Base-by-base conservation (phyloP, 2,888 invertebrate species). In the Apotomis turbidana region DNA sequence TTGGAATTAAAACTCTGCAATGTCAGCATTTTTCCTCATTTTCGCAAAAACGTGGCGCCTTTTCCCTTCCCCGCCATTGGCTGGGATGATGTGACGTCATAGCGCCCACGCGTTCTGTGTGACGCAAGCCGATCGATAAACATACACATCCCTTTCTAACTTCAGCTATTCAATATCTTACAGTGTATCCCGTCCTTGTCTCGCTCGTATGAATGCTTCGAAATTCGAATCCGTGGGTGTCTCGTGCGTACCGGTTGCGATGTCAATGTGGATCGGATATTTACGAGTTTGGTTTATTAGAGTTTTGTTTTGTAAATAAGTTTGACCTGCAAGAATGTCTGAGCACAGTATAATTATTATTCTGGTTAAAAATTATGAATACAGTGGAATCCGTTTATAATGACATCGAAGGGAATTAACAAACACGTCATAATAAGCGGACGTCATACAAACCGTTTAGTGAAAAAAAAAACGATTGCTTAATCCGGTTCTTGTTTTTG, bases 81-180 rank as follows among this genome's bases (percentile, higher is more conserved):
- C 81, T 80, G 83, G 79, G 75, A 78, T 78, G 78, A 77, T 79
- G 87, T 93, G 93, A 93, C 93, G 92, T 93, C 93, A 91, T 89
- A 88, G 89, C 93, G 84, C 93, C 92, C 91, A 93, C 92, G 91
- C 92, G 87, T 84, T 73, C 79, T 79, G 79, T 84, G 88, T 93
- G 93, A 94, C 93, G 93, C 93, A 93, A 90, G 86, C 86, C 86
- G 87, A 92, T 93, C 93, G 90, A 93, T 93, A 85, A 67, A 66
- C 83, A 79, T 74, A 74, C 73, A 79, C 73, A 41, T 89, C 89
- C 78, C 83, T 64, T 66, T 89, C 83, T 51, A 76, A 46, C 86
- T 54, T 68, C 12, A 8, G 15, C 5, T 4, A 61, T 38, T 12
- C 6, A 63, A 44, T 74, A 72, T 36, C 52, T 36, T 74, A 67